Evolutionary conservation across 2,888 invertebrate species (phyloP), one percentile per base, ranked within the genome.

Genomic region (Trachelus tabidus): DNA sequence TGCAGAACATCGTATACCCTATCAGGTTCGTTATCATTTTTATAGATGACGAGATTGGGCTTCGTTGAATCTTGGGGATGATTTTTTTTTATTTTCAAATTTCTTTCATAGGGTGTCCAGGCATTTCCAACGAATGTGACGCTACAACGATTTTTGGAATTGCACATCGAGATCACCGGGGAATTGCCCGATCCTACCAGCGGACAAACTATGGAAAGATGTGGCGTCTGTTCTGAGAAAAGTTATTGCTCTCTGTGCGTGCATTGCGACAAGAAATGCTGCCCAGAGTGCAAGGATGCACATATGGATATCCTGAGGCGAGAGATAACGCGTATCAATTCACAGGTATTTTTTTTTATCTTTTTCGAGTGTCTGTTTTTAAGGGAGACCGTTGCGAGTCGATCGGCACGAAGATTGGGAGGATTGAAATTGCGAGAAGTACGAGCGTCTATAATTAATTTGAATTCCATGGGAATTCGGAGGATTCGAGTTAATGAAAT

Each of bases 211-310:
- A 98, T 98, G 97, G 97, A 97, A 92, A 93, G 98, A 86, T 98
- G 98, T 92, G 96, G 96, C 89, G 97, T 98, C 74, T 97, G 98
- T 92, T 97, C 97, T 77, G 97, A 98, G 92, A 97, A 98, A 92
- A 95, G 97, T 79, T 97, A 97, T 90, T 95, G 97, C 87, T 95
- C 95, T 79, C 93, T 95, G 75, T 99, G 99, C 92, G 96, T 96
- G 35, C 99, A 99, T 92, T 99, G 99, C 92, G 98, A 99, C 89
- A 98, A 98, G 90, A 97, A 98, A 93, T 96, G 99, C 82, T 99
- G 99, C 92, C 96, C 96, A 85, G 98, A 98, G 90, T 99, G 99
- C 93, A 98, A 98, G 92, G 95, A 96, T 79, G 97, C 98, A 23
- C 99, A 99, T 92, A 96, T 98, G 95, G 98, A 99, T 91, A 98